These are phyloP conservation scores for Eudemis profundana DNA, from an alignment of 2,888 invertebrate genomes.

Conservation along the genomic window DNA sequence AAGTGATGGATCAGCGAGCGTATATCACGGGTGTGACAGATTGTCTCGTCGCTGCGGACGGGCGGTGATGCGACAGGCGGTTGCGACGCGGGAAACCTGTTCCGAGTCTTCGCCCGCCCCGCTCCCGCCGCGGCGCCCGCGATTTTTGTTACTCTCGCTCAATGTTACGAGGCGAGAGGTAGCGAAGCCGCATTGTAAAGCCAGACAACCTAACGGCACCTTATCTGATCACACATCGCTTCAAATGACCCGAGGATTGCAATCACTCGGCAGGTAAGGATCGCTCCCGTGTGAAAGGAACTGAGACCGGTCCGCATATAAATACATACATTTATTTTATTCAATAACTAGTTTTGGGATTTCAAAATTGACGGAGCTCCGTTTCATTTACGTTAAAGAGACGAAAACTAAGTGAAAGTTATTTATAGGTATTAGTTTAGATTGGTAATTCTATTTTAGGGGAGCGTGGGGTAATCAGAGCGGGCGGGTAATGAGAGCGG, in stretches of 20 bases:
- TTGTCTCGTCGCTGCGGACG: not conserved
- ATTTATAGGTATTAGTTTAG: not conserved
- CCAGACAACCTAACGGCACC: slow-evolving; percentile 80
- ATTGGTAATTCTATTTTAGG: not conserved
- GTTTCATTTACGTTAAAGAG: slow-evolving; percentile 7
- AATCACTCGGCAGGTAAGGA: slow-evolving; percentile 63
- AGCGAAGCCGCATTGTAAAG: slow-evolving; percentile 62
- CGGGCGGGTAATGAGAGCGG: too few relatives aligned
- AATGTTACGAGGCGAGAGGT: slow-evolving; percentile 45
- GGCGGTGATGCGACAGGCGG: slow-evolving; percentile 46
- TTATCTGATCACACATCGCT: slow-evolving; percentile 76
- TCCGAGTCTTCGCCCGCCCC: slow-evolving; percentile 58
- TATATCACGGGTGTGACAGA: slow-evolving; percentile 28
- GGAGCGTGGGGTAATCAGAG: too few relatives aligned
- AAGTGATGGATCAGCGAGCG: slow-evolving; percentile 2
- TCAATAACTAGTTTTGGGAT: slow-evolving; percentile 9
- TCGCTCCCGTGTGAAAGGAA: slow-evolving; percentile 43
- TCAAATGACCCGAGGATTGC: slow-evolving; percentile 66
- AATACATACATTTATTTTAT: slow-evolving; percentile 21
- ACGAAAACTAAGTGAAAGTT: slow-evolving; percentile 6
- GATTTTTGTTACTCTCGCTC: slow-evolving; percentile 67
- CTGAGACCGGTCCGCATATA: slow-evolving; percentile 22
- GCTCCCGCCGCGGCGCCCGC: slow-evolving; percentile 64
- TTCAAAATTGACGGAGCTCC: slow-evolving; percentile 11
- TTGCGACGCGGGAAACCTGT: slow-evolving; percentile 73